phyloP scores from a whole-genome alignment of 2,888 invertebrate species.

The Ormyrus nitidulus region DNA sequence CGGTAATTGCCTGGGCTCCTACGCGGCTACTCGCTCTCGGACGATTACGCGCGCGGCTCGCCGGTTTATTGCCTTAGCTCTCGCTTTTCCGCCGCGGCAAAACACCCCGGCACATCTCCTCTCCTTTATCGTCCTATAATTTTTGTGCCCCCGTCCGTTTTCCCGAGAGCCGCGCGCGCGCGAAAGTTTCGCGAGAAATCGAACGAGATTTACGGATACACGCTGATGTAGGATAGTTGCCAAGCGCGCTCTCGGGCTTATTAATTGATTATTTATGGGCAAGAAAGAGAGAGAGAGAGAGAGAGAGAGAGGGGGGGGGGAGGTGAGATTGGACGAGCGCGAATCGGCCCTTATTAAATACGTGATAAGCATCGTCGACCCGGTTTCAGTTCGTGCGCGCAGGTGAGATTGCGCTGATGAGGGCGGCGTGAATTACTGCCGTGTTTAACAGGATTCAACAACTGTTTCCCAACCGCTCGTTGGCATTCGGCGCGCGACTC shows the following conservation, averaged over 20 bases:
- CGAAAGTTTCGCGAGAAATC: too few relatives aligned
- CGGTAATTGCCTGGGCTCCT: conserved; percentile 32
- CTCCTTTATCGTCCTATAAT: conserved; percentile 13
- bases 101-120: too few relatives aligned
- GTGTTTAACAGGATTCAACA: neutral
- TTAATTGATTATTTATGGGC: conserved; percentile 49
- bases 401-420: neutral
- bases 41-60: conserved; percentile 19
- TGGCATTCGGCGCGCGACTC: too few relatives aligned
- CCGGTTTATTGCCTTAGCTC: conserved; percentile 19
- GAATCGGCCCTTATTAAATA: conserved; percentile 46
- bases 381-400: neutral
- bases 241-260: neutral
- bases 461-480: too few relatives aligned
- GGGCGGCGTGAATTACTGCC: neutral
- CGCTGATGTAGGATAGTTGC: too few relatives aligned
- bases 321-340: conserved; percentile 18
- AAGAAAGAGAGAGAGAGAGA: too few relatives aligned
- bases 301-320: too few relatives aligned
- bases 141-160: neutral
- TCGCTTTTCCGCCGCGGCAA: neutral
- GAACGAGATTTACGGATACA: too few relatives aligned
- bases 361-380: conserved; percentile 45
- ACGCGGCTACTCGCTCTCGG: neutral
- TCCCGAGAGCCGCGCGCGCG: neutral